phyloP scores from a whole-genome alignment of 2,888 invertebrate genomes.

The Nomada flava region DNA sequence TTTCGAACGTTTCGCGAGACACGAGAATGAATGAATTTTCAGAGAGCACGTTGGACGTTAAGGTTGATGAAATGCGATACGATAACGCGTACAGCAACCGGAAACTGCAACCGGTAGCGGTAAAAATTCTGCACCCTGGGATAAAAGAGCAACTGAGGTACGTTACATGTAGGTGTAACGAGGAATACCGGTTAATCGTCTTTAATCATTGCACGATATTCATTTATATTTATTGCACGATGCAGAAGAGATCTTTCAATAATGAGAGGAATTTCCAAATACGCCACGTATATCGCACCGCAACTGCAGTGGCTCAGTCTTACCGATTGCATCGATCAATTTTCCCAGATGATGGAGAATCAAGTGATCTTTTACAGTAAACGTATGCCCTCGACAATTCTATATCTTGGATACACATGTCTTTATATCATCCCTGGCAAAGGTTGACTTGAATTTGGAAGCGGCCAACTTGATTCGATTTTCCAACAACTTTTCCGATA shows the following conservation, averaged over 20 bases:
- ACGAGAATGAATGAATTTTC: constrained; percentile 38
- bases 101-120: constrained; percentile 79
- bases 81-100: neutral
- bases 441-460: constrained; percentile 84
- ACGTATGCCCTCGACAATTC: no score
- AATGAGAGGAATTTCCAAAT: constrained; percentile 78
- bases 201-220: constrained; percentile 1
- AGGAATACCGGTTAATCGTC: neutral
- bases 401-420: neutral
- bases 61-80: constrained; percentile 2
- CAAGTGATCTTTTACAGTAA: constrained; percentile 77
- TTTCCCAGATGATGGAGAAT: constrained; percentile 82
- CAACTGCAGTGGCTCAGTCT: constrained; percentile 84
- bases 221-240: constrained; percentile 2
- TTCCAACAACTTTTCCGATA: constrained; percentile 81
- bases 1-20: neutral
- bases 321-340: constrained; percentile 84
- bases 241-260: constrained; percentile 82
- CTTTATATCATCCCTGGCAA: constrained; percentile 30
- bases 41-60: constrained; percentile 36
- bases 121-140: constrained; percentile 84
- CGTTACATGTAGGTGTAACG: neutral
- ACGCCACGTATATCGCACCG: constrained; percentile 79
- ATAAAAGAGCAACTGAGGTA: constrained; percentile 79
- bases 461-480: constrained; percentile 84